phyloP scores from a whole-genome alignment of 2,113 vertebrate genomes.

The Nettapus auritus region DNA sequence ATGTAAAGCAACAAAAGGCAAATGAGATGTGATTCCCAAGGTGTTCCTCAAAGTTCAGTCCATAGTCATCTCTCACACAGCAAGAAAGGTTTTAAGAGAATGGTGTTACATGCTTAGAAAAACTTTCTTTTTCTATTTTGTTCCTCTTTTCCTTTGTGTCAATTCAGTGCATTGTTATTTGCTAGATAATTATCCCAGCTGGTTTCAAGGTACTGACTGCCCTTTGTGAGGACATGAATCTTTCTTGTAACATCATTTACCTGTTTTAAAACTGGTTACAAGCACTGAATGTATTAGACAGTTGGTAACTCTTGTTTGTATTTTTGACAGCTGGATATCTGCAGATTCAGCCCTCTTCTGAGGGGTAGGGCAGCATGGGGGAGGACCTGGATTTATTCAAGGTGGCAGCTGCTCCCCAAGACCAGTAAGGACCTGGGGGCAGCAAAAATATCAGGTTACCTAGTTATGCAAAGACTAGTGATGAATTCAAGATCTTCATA shows the following conservation, averaged over 20 bases:
- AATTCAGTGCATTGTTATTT: not conserved
- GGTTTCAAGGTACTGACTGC: not conserved
- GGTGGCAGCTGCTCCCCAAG: not conserved
- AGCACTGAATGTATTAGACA: not conserved
- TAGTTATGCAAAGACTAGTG: not conserved
- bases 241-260: not conserved
- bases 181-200: not conserved
- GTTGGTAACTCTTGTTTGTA: not conserved
- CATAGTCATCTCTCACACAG: rapidly evolving
- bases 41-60: not conserved
- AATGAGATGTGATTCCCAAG: not conserved
- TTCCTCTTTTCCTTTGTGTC: not conserved
- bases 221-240: not conserved
- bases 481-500: not conserved
- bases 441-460: not conserved
- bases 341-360: not conserved
- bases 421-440: not conserved
- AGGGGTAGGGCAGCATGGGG: not conserved
- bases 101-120: not conserved
- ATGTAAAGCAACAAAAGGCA: not conserved
- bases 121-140: not conserved
- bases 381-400: not conserved
- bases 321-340: not conserved
- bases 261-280: not conserved
- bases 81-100: not conserved